phyloP scores from a whole-genome alignment of 2,888 invertebrate genomes.

The Caenorhabditis auriculariae region DNA sequence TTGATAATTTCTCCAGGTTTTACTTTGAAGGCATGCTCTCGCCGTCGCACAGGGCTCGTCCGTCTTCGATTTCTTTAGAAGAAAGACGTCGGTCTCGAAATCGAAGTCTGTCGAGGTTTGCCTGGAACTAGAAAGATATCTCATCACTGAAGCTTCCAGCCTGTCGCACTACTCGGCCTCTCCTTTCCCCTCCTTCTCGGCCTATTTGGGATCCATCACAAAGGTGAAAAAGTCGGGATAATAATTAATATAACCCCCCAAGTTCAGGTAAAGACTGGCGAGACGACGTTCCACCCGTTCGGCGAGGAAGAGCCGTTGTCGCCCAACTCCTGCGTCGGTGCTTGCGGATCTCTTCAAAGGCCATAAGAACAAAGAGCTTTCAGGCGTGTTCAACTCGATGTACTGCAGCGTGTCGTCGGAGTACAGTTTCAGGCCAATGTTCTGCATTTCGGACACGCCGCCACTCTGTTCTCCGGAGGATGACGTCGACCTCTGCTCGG shows the following conservation, averaged over 20 bases:
- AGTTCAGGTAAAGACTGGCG: constrained; percentile 12
- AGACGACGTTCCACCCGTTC: constrained; percentile 26
- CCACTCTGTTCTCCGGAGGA: constrained; percentile 23
- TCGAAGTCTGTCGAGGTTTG: no score
- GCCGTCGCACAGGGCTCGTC: no score
- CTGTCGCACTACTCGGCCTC: constrained; percentile 16
- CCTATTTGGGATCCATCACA: constrained; percentile 18
- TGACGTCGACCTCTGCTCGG: constrained; percentile 11
- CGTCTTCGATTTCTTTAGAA: no score
- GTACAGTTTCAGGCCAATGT: constrained; percentile 27
- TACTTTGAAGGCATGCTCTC: no score
- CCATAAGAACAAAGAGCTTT: no score
- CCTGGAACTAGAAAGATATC: no score
- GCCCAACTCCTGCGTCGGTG: constrained; percentile 20
- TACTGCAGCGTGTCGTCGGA: constrained; percentile 13
- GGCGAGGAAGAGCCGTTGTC: constrained; percentile 14
- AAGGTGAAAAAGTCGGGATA: no score
- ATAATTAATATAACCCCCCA: no score
- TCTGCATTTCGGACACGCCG: constrained; percentile 20
- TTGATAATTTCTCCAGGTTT: no score
- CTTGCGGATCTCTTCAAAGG: no score
- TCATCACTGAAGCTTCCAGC: no score
- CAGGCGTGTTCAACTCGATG: constrained; percentile 30
- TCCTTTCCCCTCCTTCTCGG: constrained; percentile 21
- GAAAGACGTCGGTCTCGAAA: no score